These are phyloP conservation scores for Temnothorax longispinosus DNA, from an alignment of 1,140 invertebrate genomes.

Conservation along the genomic window DNA sequence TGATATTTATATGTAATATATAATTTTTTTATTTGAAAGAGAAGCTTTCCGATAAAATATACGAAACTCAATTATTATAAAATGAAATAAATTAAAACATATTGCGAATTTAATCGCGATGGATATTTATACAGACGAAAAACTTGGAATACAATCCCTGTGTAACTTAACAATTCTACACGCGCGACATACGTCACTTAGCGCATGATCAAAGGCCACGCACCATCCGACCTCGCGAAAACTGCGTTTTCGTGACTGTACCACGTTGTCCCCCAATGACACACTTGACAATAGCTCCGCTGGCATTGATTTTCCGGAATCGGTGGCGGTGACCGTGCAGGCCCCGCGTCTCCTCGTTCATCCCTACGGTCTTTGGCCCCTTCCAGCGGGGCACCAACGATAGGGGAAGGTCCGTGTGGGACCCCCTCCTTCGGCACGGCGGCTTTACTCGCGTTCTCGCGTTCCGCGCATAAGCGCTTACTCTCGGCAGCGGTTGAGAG, in stretches of 20 bases:
- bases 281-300: conserved; percentile 15
- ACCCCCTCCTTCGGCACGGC: conserved; percentile 42
- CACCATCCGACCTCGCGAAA: neutral
- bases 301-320: conserved; percentile 55
- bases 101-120: neutral
- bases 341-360: neutral
- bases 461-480: conserved; percentile 64
- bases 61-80: neutral
- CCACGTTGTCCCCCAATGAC: conserved; percentile 18
- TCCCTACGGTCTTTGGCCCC: conserved; percentile 59
- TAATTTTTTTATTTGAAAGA: too few species aligned
- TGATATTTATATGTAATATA: too few species aligned
- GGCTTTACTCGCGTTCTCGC: conserved; percentile 50
- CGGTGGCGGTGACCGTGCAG: conserved; percentile 16
- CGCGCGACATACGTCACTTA: too few species aligned
- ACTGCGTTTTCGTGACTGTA: neutral
- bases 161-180: neutral
- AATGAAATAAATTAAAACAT: neutral
- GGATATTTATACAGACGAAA: neutral
- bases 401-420: conserved; percentile 67
- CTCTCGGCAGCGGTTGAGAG: conserved; percentile 54
- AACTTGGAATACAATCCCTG: neutral
- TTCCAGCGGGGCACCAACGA: conserved; percentile 56
- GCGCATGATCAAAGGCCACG: neutral
- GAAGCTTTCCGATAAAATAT: too few species aligned